Evolutionary conservation across 2,888 invertebrate species (phyloP), one percentile per base, ranked within the genome.

Genomic region (Caenorhabditis sp.): DNA sequence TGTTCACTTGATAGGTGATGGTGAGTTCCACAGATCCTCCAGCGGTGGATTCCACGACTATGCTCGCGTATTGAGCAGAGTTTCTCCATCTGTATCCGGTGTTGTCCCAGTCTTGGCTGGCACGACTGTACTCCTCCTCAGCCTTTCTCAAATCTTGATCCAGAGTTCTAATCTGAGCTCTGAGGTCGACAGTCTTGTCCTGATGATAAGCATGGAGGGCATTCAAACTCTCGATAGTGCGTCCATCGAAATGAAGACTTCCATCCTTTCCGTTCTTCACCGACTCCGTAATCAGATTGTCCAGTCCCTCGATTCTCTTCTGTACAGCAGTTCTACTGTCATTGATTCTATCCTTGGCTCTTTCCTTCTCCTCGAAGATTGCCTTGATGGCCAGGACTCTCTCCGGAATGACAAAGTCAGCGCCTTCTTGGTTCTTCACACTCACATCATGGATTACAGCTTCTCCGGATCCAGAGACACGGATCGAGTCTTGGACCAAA

Each of bases 1-100:
- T 82, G 61, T 66, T 68, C 5, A 89, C 90, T 54, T 87, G 89
- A 51, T 88, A 88, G 14, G 70, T 74, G 24, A 82, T 38, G 3
- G 76, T 73, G 14, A 82, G 51, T 31, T 76, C 68, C n/a, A 64
- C 76, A 14, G 58, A 14, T 41, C 51, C 76, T 8, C 64, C 76
- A 38, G 70, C 79, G 12, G 47, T 47, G 0, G 76, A 64, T 66
- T 82, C 82, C 22, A 82, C 68, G 22, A 82, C 59, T 44, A 82
- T 76, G n/a, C 70, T 76, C 10, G 82, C 82, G 47, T 77, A 82
- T 44, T 80, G 79, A 38, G 63, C 49, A 7, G 54, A 72, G 41
- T 59, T 80, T 56, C 79, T 56, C 79, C 79, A 80, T 80, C 72
- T 64, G 72, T 80, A 80, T 56, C 79, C 79, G 28, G 79, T 80